A percentile compares a stretch with the other conserved stretches of the same genome.
phyloP scores from a whole-genome alignment of 1,140 invertebrate species.

The Listronotus oregonensis region DNA sequence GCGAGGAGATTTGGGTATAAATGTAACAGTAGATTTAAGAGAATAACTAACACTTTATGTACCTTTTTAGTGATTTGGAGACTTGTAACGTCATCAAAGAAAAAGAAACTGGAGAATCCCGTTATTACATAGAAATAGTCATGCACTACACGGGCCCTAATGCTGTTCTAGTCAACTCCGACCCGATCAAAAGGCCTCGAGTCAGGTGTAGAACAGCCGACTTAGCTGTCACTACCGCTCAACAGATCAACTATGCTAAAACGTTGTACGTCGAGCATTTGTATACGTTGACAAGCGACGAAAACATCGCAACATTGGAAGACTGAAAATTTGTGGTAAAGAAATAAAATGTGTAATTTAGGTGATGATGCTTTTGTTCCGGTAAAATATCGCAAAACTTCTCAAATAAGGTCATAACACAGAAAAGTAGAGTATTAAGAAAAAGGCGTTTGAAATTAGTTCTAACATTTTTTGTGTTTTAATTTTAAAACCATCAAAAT shows the following conservation, averaged over 20 bases:
- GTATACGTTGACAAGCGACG: slow-evolving; percentile 59
- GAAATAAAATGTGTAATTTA: too few species aligned
- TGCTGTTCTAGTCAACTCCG: slow-evolving; percentile 57
- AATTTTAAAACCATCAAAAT: too few species aligned
- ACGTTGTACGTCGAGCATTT: slow-evolving; percentile 80
- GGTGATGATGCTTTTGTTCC: too few species aligned
- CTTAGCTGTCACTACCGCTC: slow-evolving; percentile 77
- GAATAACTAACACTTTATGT: too few species aligned
- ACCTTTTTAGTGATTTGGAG: slow-evolving; percentile 62
- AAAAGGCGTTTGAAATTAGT: too few species aligned
- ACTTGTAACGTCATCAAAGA: slow-evolving; percentile 63
- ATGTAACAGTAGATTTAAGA: too few species aligned
- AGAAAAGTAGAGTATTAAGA: too few species aligned
- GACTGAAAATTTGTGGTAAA: slow-evolving; percentile 44
- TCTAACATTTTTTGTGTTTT: too few species aligned
- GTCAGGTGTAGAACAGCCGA: slow-evolving; percentile 81
- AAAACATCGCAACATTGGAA: slow-evolving; percentile 50
- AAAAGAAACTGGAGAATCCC: slow-evolving; percentile 57
- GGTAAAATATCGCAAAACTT: too few species aligned
- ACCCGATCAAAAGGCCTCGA: slow-evolving; percentile 70
- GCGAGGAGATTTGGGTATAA: too few species aligned
- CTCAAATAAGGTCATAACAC: too few species aligned
- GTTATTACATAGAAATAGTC: slow-evolving; percentile 79
- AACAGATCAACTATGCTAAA: slow-evolving; percentile 80
- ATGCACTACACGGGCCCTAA: slow-evolving; percentile 63